Evolutionary conservation across 2,113 vertebrate genomes (phyloP), one percentile per base, ranked within the genome.

Genomic region (Hylia prasina): DNA sequence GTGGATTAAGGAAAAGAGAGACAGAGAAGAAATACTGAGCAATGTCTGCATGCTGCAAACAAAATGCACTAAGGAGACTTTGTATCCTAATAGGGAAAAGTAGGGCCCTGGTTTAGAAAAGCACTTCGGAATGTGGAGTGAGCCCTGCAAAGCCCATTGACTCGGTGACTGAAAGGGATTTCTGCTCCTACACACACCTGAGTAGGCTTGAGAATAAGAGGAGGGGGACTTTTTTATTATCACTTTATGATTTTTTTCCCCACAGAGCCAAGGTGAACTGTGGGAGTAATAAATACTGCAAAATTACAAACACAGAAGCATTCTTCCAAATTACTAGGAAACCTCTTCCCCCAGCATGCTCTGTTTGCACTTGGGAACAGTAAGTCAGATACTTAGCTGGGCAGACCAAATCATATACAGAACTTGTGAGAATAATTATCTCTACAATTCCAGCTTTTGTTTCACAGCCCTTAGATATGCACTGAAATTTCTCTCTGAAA

Each of bases 381-480:
- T 56, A 87, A 80, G 69, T 64, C 71, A 57, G 75, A 20, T 86
- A 39, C 76, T 88, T 82, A 90, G 75, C 69, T 93, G 61, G 40
- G 60, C 63, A 76, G 65, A 79, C 66, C 50, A 82, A 69, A 56
- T 79, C 45, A 70, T 42, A 31, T 33, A 47, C 22, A 78, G 83
- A 70, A 60, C 63, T 89, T 76, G 66, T 75, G 86, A 80, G 93
- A 95, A 84, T 82, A 82, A 91, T 94, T 91, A 47, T 94, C 86
- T 91, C 50, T 89, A 19, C 42, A 56, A 68, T 90, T 90, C 33
- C 68, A 85, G 75, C 89, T 96, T 91, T 94, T 96, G 68, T 85
- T 94, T 97, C 73, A 64, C 8, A 0, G 2, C 18, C 25, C 61
- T 87, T 79, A 82, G 82, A 82, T 79, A 87, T 60, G 63, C 65